These are phyloP conservation scores for Drosophila bocki DNA, from an alignment of 1,140 invertebrate genomes.

Conservation along the genomic window DNA sequence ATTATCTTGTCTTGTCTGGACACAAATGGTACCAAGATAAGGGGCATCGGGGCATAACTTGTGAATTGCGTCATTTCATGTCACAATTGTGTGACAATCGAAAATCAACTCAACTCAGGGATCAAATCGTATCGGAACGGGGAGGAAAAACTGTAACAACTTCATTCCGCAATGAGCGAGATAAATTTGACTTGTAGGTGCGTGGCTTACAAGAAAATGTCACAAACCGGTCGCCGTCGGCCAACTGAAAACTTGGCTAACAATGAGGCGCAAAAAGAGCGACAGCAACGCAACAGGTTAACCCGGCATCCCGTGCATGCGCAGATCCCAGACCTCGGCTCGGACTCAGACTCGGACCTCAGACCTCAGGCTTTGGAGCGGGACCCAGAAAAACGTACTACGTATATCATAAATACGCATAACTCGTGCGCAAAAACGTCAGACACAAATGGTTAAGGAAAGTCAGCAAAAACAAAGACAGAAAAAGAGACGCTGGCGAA, in stretches of 20 bases:
- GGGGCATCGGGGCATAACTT: slow-evolving; percentile 19
- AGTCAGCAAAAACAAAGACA: slow-evolving; percentile 55
- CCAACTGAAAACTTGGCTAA: slow-evolving; percentile 29
- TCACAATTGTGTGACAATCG: slow-evolving; percentile 79
- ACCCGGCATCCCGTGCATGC: slow-evolving; percentile 55
- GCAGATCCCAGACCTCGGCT: slow-evolving; percentile 42
- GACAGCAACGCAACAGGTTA: slow-evolving; percentile 80
- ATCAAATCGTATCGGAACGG: slow-evolving; percentile 47
- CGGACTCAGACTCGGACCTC: background rate
- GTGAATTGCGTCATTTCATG: slow-evolving; percentile 76
- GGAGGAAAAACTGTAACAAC: slow-evolving; percentile 74
- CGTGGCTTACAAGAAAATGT: slow-evolving; percentile 81
- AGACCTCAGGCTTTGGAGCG: slow-evolving; percentile 6
- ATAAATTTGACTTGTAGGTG: slow-evolving; percentile 83
- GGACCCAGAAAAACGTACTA: slow-evolving; percentile 34
- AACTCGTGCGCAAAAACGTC: slow-evolving; percentile 83
- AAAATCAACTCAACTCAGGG: slow-evolving; percentile 62
- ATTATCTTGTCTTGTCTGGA: slow-evolving; percentile 23
- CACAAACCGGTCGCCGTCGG: slow-evolving; percentile 63
- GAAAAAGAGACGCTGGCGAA: slow-evolving; percentile 52
- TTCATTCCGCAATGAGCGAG: slow-evolving; percentile 73
- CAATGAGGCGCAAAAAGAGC: slow-evolving; percentile 67
- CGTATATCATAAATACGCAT: slow-evolving; percentile 83
- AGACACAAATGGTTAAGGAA: slow-evolving; percentile 69
- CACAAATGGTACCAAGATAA: slow-evolving; percentile 7